phyloP scores from a whole-genome alignment of 2,888 invertebrate species.

The Cerceris ruficornis region DNA sequence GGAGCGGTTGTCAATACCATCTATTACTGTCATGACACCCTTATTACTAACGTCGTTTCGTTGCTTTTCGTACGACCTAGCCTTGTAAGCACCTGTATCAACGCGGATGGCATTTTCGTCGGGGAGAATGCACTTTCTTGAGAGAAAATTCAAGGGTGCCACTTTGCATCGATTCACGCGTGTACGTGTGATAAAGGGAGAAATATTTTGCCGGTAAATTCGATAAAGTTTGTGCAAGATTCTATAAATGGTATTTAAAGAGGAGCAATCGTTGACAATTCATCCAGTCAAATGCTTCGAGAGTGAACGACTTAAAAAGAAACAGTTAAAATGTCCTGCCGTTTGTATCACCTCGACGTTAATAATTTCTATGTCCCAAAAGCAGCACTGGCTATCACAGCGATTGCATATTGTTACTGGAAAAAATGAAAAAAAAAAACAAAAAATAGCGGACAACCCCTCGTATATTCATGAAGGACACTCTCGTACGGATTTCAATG shows the following conservation, averaged over 20 bases:
- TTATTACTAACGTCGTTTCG: slow-evolving; percentile 58
- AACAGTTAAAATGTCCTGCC: no score
- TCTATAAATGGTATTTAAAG: not conserved
- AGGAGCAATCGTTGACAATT: no score
- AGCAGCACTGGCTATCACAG: no score
- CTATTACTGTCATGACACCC: slow-evolving; percentile 63
- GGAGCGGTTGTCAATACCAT: slow-evolving; percentile 64
- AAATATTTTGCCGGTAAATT: slow-evolving; percentile 39
- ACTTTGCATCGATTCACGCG: slow-evolving; percentile 34
- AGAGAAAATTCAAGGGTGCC: slow-evolving; percentile 11
- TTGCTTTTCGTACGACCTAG: slow-evolving; percentile 45
- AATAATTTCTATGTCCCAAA: no score
- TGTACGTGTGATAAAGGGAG: slow-evolving; percentile 10
- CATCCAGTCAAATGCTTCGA: no score
- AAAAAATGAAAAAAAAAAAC: not conserved
- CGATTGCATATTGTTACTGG: not conserved
- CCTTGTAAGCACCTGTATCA: slow-evolving; percentile 28
- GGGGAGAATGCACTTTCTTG: slow-evolving; percentile 30
- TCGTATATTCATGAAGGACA: not conserved
- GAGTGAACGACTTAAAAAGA: no score
- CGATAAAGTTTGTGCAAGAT: not conserved
- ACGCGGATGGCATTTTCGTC: slow-evolving; percentile 22
- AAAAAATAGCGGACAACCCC: not conserved
- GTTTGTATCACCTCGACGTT: no score
- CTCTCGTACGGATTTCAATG: slow-evolving; percentile 10